These are phyloP conservation scores for Cairina moschata DNA, from an alignment of 2,113 vertebrate genomes.

Conservation along the genomic window DNA sequence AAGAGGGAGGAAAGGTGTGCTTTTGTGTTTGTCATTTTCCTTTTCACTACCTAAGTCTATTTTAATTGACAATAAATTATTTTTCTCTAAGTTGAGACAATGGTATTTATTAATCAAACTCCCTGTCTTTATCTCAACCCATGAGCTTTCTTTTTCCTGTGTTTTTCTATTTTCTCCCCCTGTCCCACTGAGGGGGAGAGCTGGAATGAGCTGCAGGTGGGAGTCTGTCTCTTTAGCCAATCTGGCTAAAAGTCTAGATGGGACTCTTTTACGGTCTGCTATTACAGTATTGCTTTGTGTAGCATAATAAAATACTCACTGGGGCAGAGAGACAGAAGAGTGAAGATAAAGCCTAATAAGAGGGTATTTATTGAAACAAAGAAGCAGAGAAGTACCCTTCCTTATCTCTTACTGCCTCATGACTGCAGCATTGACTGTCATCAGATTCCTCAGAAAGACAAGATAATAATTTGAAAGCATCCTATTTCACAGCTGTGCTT, in stretches of 20 bases:
- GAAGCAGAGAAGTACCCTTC: neutral
- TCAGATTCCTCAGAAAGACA: neutral
- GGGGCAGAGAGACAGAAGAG: neutral
- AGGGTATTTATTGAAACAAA: neutral
- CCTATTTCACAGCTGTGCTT: neutral
- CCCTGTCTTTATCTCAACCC: neutral
- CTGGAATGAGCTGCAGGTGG: fast-evolving
- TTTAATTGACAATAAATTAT: neutral
- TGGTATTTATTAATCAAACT: neutral
- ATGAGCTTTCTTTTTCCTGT: neutral
- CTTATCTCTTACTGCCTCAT: neutral
- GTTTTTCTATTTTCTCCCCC: neutral
- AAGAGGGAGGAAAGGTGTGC: neutral
- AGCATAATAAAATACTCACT: neutral
- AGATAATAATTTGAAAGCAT: neutral
- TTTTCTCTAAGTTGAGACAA: neutral
- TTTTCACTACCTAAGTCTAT: neutral
- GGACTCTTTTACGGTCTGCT: neutral
- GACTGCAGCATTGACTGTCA: neutral
- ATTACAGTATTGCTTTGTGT: neutral
- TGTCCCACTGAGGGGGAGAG: fast-evolving
- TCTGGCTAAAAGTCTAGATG: neutral
- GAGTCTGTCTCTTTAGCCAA: neutral
- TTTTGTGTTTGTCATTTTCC: neutral
- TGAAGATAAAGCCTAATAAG: neutral